Percentiles rank a stretch among this genome's conserved stretches.
Conservation (phyloP, 2,113 vertebrate genomes). For the Tricholaema leucomelas region DNA sequence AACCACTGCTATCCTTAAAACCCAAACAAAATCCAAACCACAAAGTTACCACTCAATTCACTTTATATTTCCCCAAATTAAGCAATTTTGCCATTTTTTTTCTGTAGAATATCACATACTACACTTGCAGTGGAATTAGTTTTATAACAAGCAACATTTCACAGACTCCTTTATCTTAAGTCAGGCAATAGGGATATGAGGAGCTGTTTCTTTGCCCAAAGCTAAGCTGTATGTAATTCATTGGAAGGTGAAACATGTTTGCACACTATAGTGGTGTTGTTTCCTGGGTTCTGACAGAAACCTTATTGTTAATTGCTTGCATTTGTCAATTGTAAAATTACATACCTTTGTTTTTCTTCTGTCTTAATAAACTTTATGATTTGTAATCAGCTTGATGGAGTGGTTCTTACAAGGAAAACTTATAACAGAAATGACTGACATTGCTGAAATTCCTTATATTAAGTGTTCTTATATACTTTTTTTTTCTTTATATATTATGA, state of each 20-base stretch:
- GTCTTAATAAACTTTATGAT: constrained; percentile 58
- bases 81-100: neutral
- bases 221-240: neutral
- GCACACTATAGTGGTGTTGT: neutral
- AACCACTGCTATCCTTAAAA: neutral
- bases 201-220: neutral
- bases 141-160: neutral
- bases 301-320: neutral
- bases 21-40: neutral
- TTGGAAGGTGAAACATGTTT: neutral
- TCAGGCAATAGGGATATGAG: neutral
- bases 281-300: neutral
- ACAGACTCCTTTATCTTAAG: neutral
- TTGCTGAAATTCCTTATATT: neutral
- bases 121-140: neutral
- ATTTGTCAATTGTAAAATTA: neutral
- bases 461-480: neutral
- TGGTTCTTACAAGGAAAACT: neutral
- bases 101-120: neutral
- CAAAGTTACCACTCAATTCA: neutral
- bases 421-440: neutral
- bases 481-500: neutral
- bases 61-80: neutral
- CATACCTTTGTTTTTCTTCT: neutral
- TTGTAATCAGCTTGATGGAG: neutral